A percentile compares a stretch with the other conserved stretches of the same genome.
Conservation (phyloP, 1,140 invertebrate genomes). For the Daktulosphaira vitifoliae region DNA sequence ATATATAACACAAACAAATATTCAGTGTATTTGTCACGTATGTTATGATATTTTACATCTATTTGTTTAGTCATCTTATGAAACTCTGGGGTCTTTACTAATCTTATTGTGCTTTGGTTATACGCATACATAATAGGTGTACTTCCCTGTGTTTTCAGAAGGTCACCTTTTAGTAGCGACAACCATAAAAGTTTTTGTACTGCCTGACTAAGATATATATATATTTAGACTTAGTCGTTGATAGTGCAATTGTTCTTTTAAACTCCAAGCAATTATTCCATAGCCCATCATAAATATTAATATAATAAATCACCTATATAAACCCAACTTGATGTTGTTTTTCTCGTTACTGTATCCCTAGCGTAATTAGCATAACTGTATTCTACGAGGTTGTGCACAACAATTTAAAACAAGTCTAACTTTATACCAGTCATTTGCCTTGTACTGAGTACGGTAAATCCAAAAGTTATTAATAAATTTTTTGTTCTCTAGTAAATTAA, state of each 20-base stretch:
- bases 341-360: conserved; percentile 38
- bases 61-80: conserved; percentile 40
- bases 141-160: not conserved
- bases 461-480: no score
- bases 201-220: conserved; percentile 2
- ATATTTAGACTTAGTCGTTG: conserved; percentile 23
- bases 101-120: conserved; percentile 17
- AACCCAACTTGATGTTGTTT: conserved; percentile 42
- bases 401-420: no score
- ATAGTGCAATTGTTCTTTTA: conserved; percentile 13
- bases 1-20: no score
- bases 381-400: no score
- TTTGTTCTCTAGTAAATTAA: no score
- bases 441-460: no score
- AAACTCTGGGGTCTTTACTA: conserved; percentile 37
- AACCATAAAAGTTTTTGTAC: conserved; percentile 3
- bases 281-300: conserved; percentile 40
- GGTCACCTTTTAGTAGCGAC: not conserved
- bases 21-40: conserved; percentile 38
- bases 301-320: no score
- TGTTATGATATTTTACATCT: conserved; percentile 39
- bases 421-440: no score
- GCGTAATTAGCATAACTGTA: conserved; percentile 42
- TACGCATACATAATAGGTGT: conserved; percentile 18
- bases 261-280: conserved; percentile 38